phyloP scores from a whole-genome alignment of 2,113 vertebrate species.

The Vicugna pacos region DNA sequence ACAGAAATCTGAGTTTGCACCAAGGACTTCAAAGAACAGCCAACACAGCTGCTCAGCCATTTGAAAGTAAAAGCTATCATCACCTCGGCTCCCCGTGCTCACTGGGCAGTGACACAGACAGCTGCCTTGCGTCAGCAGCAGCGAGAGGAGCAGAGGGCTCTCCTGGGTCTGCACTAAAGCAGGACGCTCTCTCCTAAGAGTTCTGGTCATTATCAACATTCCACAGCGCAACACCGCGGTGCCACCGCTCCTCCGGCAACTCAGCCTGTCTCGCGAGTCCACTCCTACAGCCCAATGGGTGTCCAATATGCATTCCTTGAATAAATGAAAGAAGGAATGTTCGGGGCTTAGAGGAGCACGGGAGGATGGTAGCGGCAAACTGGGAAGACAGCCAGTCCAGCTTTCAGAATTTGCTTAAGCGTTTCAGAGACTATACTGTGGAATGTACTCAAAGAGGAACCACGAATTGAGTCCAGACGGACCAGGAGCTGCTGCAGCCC shows the following conservation, averaged over 20 bases:
- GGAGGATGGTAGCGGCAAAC: fast-evolving
- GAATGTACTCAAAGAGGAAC: neutral
- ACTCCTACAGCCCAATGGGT: fast-evolving
- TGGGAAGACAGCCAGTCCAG: neutral
- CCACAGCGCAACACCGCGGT: fast-evolving
- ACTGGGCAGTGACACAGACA: fast-evolving
- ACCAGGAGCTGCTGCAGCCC: fast-evolving
- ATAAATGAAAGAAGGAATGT: neutral
- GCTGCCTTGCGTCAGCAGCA: fast-evolving
- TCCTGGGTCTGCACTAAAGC: neutral
- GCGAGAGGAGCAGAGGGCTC: fast-evolving
- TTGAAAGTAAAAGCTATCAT: fast-evolving
- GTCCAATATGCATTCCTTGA: neutral
- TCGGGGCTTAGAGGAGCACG: too few relatives aligned
- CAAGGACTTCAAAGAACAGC: neutral
- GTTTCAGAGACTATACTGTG: neutral
- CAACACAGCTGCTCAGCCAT: neutral
- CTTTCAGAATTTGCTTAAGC: neutral
- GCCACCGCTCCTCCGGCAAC: neutral
- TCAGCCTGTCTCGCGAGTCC: neutral
- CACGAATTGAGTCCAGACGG: neutral
- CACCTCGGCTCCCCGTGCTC: fast-evolving
- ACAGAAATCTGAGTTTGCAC: neutral
- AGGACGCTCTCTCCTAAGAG: neutral
- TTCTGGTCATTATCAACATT: neutral